Evolutionary conservation across 2,888 invertebrate genomes (phyloP).

Genomic region (Andrena camellia): DNA sequence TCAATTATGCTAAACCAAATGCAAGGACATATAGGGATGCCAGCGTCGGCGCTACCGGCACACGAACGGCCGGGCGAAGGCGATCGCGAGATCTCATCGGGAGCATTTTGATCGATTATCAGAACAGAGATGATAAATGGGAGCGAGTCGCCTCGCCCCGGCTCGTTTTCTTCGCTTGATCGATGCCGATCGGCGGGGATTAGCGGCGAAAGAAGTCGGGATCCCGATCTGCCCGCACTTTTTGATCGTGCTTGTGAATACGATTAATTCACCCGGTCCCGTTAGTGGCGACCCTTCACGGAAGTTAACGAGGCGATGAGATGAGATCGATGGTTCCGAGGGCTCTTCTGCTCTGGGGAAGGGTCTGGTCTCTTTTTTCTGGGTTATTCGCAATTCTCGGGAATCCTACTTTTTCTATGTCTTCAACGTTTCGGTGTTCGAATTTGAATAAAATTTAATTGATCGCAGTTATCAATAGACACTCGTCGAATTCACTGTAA

Average conservation of each 20-base stretch:
- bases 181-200: constrained; percentile 55
- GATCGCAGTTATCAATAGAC: too few relatives aligned
- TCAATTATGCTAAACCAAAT: constrained; percentile 72
- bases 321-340: constrained; percentile 31
- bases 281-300: constrained; percentile 12
- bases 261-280: constrained; percentile 34
- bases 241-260: constrained; percentile 17
- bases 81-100: constrained; percentile 51
- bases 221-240: constrained; percentile 9
- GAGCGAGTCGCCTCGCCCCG: not conserved
- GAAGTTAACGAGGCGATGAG: constrained; percentile 2
- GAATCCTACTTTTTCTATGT: not conserved
- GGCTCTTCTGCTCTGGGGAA: not conserved
- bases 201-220: constrained; percentile 32
- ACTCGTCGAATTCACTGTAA: too few relatives aligned
- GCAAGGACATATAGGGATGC: constrained; percentile 53
- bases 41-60: constrained; percentile 62
- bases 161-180: constrained; percentile 43
- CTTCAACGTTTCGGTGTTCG: too few relatives aligned
- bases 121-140: constrained; percentile 50
- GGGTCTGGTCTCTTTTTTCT: not conserved
- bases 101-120: constrained; percentile 56
- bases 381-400: not conserved
- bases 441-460: too few relatives aligned
- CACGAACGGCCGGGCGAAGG: not conserved